Evolutionary conservation across 2,888 invertebrate species (phyloP).

Genomic region (Nemurella pictetii): DNA sequence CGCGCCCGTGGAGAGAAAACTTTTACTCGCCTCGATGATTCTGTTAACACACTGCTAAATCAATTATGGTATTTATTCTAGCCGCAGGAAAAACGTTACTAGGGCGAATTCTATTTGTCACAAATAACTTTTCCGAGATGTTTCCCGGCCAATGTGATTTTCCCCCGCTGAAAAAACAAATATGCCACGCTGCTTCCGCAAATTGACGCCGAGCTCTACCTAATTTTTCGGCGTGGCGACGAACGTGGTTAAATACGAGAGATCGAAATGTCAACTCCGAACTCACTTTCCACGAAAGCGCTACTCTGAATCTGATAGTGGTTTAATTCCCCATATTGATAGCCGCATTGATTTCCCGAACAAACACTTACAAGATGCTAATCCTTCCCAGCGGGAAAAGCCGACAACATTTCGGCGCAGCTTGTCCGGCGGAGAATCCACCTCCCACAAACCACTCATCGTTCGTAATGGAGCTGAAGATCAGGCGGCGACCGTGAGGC

Average conservation of each 20-base stretch:
- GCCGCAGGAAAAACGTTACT: not conserved
- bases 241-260: not conserved
- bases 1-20: not conserved
- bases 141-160: not conserved
- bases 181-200: not conserved
- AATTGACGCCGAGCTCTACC: not conserved
- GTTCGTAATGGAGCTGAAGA: not conserved
- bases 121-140: not conserved
- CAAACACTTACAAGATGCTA: not conserved
- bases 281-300: not conserved
- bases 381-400: not conserved
- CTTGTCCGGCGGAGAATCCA: not conserved
- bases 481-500: not conserved
- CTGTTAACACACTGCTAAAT: not conserved
- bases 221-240: not conserved
- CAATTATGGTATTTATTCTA: not conserved
- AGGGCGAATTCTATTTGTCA: not conserved
- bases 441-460: not conserved
- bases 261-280: not conserved
- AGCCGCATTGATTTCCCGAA: not conserved
- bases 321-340: not conserved
- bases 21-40: not conserved
- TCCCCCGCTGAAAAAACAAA: not conserved
- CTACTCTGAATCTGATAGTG: not conserved
- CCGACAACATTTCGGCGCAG: not conserved